These are phyloP conservation scores for Dendrocincla tyrannina DNA, from an alignment of 2,797 vertebrate species.

Conservation along the genomic window DNA sequence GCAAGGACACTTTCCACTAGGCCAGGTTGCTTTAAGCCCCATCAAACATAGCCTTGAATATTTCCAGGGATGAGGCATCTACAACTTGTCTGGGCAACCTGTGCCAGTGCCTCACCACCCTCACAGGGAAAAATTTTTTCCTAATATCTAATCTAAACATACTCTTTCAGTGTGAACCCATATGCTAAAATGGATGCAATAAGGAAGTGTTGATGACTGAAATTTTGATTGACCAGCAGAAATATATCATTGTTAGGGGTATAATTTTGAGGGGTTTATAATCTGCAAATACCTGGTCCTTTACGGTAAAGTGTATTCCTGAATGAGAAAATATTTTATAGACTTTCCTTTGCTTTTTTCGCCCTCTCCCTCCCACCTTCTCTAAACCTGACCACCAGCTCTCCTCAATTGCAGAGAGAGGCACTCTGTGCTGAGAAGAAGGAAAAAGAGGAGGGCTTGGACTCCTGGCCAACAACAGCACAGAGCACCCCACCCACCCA, in stretches of 20 bases:
- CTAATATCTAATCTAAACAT: background rate
- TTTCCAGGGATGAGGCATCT: background rate
- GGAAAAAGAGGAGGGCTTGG: slow-evolving; percentile 61
- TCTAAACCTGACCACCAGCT: background rate
- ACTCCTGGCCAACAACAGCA: slow-evolving; percentile 48
- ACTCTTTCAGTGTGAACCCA: background rate
- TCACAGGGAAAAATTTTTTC: background rate
- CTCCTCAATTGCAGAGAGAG: slow-evolving; percentile 66
- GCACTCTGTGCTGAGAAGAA: slow-evolving; percentile 48
- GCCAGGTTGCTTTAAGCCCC: background rate
- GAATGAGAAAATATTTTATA: background rate
- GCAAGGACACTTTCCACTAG: background rate
- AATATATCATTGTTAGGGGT: background rate
- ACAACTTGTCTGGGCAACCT: background rate
- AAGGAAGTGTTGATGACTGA: background rate
- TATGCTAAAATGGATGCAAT: background rate
- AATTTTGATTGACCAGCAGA: background rate
- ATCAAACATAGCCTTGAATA: background rate
- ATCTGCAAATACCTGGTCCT: background rate
- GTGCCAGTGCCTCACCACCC: background rate
- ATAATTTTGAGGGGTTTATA: background rate
- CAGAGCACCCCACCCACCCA: slow-evolving; percentile 64
- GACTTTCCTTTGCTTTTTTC: background rate
- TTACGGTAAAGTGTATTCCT: background rate
- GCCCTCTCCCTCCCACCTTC: background rate